Conservation (phyloP, 2,888 invertebrate genomes). For the Lordiphosa andalusiaca region DNA sequence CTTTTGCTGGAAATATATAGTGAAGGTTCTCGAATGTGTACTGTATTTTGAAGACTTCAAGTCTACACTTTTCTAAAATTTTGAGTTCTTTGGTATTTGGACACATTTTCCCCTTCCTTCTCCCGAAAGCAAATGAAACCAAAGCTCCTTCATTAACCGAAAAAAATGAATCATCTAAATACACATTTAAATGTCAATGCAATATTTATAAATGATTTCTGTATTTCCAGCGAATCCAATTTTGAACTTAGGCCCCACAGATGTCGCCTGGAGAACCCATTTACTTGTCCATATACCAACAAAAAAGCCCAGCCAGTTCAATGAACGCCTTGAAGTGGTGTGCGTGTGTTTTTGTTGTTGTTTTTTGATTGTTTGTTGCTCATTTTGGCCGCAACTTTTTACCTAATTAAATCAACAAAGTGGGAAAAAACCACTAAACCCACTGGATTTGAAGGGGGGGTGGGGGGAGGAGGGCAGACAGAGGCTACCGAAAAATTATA, state of each 20-base stretch:
- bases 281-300: constrained; percentile 12
- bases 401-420: constrained; percentile 65
- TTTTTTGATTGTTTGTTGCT: constrained; percentile 40
- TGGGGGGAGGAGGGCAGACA: no score
- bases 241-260: constrained; percentile 11
- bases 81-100: no score
- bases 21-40: no score
- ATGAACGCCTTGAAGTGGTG: constrained; percentile 42
- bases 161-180: no score
- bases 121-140: no score
- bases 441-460: constrained; percentile 1
- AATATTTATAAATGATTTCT: no score
- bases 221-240: background rate
- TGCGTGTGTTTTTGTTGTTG: constrained; percentile 1
- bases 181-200: no score
- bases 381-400: constrained; percentile 66
- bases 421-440: constrained; percentile 33
- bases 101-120: no score
- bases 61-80: no score
- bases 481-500: constrained; percentile 2
- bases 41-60: no score
- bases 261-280: constrained; percentile 17
- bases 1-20: no score
- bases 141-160: no score
- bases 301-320: constrained; percentile 46